These are phyloP conservation scores for Pseudorhiza aurosa DNA, from an alignment of 30 jellyfish, hydroid and myxozoan genomes.

Conservation along the genomic window DNA sequence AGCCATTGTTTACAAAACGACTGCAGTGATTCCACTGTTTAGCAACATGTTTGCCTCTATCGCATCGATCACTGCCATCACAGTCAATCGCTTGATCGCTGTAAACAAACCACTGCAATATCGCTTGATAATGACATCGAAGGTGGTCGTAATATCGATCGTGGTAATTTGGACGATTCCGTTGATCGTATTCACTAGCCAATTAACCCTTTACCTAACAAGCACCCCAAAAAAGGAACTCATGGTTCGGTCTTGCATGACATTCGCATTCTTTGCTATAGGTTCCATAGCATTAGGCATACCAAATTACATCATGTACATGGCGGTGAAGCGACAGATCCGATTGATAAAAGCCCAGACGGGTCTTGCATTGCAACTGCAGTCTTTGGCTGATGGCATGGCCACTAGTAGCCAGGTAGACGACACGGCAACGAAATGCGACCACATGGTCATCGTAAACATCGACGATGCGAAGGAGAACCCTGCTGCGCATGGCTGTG, in stretches of 20 bases:
- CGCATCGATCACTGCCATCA: constrained; percentile 16
- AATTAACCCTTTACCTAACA: constrained; percentile 2
- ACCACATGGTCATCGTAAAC: too few species aligned
- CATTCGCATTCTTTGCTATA: constrained; percentile 14
- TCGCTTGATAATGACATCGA: constrained; percentile 13
- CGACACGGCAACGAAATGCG: too few species aligned
- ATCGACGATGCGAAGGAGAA: too few species aligned
- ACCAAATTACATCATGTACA: constrained; percentile 22
- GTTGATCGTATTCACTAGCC: neutral
- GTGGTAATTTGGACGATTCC: constrained; percentile 32
- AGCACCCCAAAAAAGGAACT: constrained; percentile 9
- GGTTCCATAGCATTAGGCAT: constrained; percentile 22
- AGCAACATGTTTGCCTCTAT: constrained; percentile 55
- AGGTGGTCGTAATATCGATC: neutral
- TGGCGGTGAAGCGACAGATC: constrained; percentile 20
- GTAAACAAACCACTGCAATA: constrained; percentile 33
- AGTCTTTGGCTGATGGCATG: neutral
- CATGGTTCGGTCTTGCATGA: constrained; percentile 18
- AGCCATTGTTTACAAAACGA: constrained; percentile 13
- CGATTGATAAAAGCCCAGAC: constrained; percentile 41
- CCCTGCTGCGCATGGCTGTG: too few species aligned
- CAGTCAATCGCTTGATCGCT: constrained; percentile 26
- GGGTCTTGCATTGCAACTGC: neutral
- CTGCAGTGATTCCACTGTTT: constrained; percentile 41
- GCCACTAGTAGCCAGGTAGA: too few species aligned